Evolutionary conservation across 2,797 vertebrate species (phyloP).

Genomic region (Adrianichthys oophorus): DNA sequence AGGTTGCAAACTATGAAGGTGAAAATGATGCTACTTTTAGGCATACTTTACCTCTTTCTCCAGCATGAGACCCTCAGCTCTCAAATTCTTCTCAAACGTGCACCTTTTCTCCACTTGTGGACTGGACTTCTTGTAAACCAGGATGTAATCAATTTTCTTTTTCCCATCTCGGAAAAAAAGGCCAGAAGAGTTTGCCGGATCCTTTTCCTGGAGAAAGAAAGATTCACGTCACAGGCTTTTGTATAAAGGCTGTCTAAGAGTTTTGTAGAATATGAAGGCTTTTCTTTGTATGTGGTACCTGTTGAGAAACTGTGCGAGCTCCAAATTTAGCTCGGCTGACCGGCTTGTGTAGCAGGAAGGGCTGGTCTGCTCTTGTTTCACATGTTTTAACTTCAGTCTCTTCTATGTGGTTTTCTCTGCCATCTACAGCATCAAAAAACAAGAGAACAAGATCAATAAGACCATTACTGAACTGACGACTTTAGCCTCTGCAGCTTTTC

Average conservation of each 20-base stretch:
- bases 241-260: slow-evolving; percentile 3
- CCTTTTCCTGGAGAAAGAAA: slow-evolving; percentile 70
- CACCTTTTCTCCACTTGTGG: slow-evolving; percentile 94
- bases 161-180: slow-evolving; percentile 95
- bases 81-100: slow-evolving; percentile 96
- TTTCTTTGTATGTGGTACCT: slow-evolving; percentile 72
- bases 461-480: slow-evolving; percentile 1
- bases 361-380: slow-evolving; percentile 84
- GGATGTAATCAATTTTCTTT: slow-evolving; percentile 95
- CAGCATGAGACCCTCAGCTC: slow-evolving; percentile 95
- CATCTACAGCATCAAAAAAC: slow-evolving; percentile 72
- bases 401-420: slow-evolving; percentile 83
- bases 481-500: slow-evolving; percentile 1
- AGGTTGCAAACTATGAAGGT: neutral
- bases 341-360: slow-evolving; percentile 86
- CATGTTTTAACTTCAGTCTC: slow-evolving; percentile 87
- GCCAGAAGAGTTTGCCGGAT: slow-evolving; percentile 77
- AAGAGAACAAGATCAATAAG: slow-evolving; percentile 35
- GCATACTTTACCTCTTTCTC: slow-evolving; percentile 88
- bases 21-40: too few species aligned
- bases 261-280: neutral
- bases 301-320: slow-evolving; percentile 78
- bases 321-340: slow-evolving; percentile 81
- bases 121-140: slow-evolving; percentile 97
- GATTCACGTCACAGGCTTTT: slow-evolving; percentile 5